phyloP scores from a whole-genome alignment of 2,888 invertebrate species.

The Pemphredon lugubris region DNA sequence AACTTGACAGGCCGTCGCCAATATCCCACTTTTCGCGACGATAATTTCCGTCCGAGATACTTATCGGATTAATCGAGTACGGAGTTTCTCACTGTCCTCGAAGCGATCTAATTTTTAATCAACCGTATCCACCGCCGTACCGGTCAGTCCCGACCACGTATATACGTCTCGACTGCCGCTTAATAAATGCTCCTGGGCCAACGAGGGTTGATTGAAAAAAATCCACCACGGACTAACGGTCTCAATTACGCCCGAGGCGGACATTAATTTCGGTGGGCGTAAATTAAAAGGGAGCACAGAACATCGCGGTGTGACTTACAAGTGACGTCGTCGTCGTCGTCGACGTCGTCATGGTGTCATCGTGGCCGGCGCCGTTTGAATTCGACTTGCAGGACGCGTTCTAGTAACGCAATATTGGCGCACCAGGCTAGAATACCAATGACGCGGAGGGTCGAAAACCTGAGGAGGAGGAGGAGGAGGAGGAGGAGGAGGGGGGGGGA shows the following conservation, averaged over 20 bases:
- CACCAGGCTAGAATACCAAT: slow-evolving; percentile 78
- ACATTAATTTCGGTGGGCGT: slow-evolving; percentile 71
- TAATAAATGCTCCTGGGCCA: no score
- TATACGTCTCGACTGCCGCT: no score
- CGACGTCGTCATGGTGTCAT: slow-evolving; percentile 55
- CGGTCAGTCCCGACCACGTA: no score
- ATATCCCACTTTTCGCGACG: no score
- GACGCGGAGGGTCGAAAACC: slow-evolving; percentile 38
- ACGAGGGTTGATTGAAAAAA: slow-evolving; percentile 43
- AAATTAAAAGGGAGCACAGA: slow-evolving; percentile 74
- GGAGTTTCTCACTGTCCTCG: no score
- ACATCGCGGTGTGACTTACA: slow-evolving; percentile 74
- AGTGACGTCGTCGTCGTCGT: slow-evolving; percentile 59
- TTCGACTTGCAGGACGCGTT: slow-evolving; percentile 76
- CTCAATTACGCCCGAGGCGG: slow-evolving; percentile 51
- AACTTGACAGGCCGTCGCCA: no score
- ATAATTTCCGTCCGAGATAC: no score
- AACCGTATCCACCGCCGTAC: no score
- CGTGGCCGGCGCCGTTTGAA: slow-evolving; percentile 68
- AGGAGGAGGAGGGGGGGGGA: slow-evolving; percentile 7
- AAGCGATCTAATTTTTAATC: no score
- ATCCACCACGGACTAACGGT: slow-evolving; percentile 28
- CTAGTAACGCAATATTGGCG: slow-evolving; percentile 80
- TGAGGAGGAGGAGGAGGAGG: background rate
- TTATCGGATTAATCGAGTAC: no score